Evolutionary conservation across 2,888 invertebrate genomes (phyloP).

Genomic region (Pyralis farinalis): DNA sequence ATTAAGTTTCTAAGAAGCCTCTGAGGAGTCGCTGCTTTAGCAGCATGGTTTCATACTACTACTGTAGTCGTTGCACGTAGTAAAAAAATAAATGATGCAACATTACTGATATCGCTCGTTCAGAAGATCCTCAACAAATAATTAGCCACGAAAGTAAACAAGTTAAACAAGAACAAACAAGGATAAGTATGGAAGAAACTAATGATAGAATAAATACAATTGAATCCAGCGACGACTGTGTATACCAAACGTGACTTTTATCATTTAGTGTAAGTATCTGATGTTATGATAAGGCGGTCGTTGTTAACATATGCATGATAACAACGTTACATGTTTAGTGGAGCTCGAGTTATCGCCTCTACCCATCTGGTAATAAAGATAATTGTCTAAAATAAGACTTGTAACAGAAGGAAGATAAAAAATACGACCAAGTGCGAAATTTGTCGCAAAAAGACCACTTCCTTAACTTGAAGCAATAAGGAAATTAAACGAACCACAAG

Average conservation of each 20-base stretch:
- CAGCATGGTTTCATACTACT: too few relatives aligned
- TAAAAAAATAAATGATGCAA: too few relatives aligned
- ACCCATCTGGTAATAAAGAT: slow-evolving; percentile 21
- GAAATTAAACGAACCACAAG: background rate
- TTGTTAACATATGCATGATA: slow-evolving; percentile 25
- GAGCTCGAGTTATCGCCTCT: slow-evolving; percentile 16
- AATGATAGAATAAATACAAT: background rate
- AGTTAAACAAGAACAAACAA: too few relatives aligned
- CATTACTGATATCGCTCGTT: too few relatives aligned
- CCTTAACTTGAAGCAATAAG: slow-evolving; percentile 1
- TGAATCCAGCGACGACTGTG: background rate
- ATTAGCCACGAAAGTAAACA: background rate
- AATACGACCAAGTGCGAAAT: background rate
- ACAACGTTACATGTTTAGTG: slow-evolving; percentile 12
- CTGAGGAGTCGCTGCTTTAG: too few relatives aligned
- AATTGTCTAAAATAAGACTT: slow-evolving; percentile 21
- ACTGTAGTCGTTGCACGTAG: too few relatives aligned
- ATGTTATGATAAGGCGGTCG: slow-evolving; percentile 23
- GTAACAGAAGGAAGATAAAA: background rate
- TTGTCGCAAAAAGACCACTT: background rate
- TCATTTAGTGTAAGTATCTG: slow-evolving; percentile 7
- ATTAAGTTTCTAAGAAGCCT: too few relatives aligned
- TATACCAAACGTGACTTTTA: slow-evolving; percentile 11
- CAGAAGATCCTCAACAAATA: background rate
- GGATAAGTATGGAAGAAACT: background rate